Evolutionary conservation across 2,888 invertebrate species (phyloP).

Genomic region (Ectemnius cavifrons): DNA sequence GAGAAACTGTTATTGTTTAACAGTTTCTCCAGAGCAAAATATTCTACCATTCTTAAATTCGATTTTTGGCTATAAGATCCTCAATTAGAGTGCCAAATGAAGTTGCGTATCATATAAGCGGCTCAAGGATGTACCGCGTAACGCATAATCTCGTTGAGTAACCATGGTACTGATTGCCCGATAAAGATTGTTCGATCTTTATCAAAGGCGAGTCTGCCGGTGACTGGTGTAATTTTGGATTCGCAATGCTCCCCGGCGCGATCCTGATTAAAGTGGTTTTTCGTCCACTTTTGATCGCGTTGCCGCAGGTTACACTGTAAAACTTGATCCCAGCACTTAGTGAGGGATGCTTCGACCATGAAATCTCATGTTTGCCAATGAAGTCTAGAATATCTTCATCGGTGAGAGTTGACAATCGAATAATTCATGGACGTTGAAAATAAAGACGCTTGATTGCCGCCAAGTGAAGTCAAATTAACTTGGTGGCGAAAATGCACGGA

Average conservation of each 20-base stretch:
- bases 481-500: too few relatives aligned
- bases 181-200: slow-evolving; percentile 34
- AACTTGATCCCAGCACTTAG: too few relatives aligned
- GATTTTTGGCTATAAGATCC: neutral
- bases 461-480: too few relatives aligned
- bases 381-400: too few relatives aligned
- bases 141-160: slow-evolving; percentile 5
- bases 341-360: too few relatives aligned
- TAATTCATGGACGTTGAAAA: too few relatives aligned
- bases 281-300: slow-evolving; percentile 36
- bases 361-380: too few relatives aligned
- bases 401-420: too few relatives aligned
- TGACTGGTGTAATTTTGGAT: slow-evolving; percentile 54
- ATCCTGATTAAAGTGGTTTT: slow-evolving; percentile 45
- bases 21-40: neutral
- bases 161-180: slow-evolving; percentile 12
- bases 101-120: slow-evolving; percentile 12
- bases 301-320: slow-evolving; percentile 40
- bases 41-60: neutral
- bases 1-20: too few relatives aligned
- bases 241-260: slow-evolving; percentile 42
- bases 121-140: neutral
- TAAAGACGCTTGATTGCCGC: too few relatives aligned
- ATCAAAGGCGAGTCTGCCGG: slow-evolving; percentile 45
- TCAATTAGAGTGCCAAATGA: neutral